Evolutionary conservation across 2,888 invertebrate species (phyloP).

Genomic region (Stenichneumon culpator): DNA sequence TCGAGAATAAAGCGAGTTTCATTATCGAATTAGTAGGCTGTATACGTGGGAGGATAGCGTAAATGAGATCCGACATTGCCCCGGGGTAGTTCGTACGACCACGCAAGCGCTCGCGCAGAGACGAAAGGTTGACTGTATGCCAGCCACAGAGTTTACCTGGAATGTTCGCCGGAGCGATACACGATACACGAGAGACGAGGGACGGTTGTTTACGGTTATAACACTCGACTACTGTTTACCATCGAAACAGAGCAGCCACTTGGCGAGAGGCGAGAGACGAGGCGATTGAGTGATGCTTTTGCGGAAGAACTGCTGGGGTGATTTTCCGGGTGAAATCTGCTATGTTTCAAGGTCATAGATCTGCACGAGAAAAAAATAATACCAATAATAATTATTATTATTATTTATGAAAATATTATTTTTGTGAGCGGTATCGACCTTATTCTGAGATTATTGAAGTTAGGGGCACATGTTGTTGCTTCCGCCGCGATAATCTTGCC

Average conservation of each 20-base stretch:
- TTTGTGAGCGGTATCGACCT: no score
- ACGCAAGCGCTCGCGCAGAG: neutral
- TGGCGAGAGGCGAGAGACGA: conserved; percentile 48
- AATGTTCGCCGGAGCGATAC: neutral
- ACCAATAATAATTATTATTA: neutral
- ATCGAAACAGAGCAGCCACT: conserved; percentile 11
- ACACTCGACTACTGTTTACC: conserved; percentile 38
- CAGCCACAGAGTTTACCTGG: neutral
- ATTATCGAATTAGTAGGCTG: conserved; percentile 36
- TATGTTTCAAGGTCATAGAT: neutral
- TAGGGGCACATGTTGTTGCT: conserved; percentile 10
- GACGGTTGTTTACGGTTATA: neutral
- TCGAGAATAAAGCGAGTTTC: conserved; percentile 30
- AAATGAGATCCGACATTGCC: conserved; percentile 8
- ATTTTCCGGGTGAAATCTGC: neutral
- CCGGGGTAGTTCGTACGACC: neutral
- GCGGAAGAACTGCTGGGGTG: neutral
- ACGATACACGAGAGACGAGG: neutral
- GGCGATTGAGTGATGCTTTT: neutral
- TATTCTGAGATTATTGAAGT: no score
- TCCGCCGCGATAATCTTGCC: conserved; percentile 44
- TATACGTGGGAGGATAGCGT: neutral
- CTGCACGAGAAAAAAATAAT: neutral
- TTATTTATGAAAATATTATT: neutral
- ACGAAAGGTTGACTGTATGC: neutral